These are phyloP conservation scores for Pangasius djambal DNA, from an alignment of 2,797 vertebrate genomes.

Conservation along the genomic window DNA sequence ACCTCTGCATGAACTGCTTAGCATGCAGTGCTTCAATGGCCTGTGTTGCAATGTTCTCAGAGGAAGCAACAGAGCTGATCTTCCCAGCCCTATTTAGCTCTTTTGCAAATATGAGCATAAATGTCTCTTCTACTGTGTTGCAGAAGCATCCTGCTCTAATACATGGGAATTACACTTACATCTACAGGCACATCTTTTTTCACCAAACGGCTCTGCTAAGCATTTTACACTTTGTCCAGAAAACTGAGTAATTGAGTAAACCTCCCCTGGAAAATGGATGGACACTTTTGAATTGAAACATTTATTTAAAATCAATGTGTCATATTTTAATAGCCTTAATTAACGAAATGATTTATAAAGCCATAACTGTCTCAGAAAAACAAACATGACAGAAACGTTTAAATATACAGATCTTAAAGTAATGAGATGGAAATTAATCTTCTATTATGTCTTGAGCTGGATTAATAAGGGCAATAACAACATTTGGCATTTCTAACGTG, in stretches of 20 bases:
- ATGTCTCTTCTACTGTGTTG: not conserved
- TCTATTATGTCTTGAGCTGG: not conserved
- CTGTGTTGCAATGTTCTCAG: not conserved
- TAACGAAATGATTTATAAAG: not conserved
- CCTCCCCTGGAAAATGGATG: not conserved
- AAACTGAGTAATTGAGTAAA: not conserved
- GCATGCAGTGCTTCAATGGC: not conserved
- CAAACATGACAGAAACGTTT: too few relatives aligned
- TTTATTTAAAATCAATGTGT: not conserved
- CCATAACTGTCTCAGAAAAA: not conserved
- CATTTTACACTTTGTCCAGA: not conserved
- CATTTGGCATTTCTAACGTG: too few relatives aligned
- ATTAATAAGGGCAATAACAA: not conserved
- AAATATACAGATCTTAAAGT: not conserved
- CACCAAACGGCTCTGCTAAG: not conserved
- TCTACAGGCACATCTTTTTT: not conserved
- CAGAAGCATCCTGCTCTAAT: not conserved
- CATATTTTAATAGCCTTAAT: not conserved
- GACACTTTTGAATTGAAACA: not conserved
- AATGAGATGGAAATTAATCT: not conserved
- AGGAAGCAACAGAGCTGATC: not conserved
- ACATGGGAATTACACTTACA: not conserved
- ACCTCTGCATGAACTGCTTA: slow-evolving; percentile 8
- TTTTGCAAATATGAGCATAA: not conserved
- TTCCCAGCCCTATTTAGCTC: not conserved